phyloP scores from a whole-genome alignment of 2,113 vertebrate genomes.

The Pterocles gutturalis region DNA sequence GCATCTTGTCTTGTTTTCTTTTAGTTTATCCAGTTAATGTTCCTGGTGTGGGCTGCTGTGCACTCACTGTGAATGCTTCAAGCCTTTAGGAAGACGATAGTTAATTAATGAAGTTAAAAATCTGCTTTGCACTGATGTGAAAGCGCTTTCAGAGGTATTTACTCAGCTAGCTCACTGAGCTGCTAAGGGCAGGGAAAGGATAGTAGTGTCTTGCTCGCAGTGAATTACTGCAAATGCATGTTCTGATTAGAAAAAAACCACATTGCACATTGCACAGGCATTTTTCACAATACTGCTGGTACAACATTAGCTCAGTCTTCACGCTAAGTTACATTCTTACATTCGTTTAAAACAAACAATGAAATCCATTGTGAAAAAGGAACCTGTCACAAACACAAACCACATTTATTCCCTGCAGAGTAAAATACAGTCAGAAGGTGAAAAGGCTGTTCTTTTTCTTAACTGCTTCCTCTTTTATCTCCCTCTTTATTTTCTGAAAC shows the following conservation, averaged over 20 bases:
- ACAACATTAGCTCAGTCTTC: background rate
- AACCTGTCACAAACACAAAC: background rate
- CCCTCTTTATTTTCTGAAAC: background rate
- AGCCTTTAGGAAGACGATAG: conserved; percentile 28
- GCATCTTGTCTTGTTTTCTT: conserved; percentile 33
- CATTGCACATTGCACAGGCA: background rate
- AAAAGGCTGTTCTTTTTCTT: background rate
- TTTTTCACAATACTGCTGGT: conserved; percentile 3
- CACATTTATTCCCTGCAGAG: conserved; percentile 25
- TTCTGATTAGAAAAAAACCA: background rate
- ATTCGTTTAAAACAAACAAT: background rate
- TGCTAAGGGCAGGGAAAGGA: background rate
- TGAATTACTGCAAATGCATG: background rate
- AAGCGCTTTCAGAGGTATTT: background rate
- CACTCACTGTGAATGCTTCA: conserved; percentile 16
- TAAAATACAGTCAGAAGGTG: conserved; percentile 5
- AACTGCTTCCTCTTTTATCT: background rate
- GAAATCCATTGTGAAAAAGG: conserved; percentile 9
- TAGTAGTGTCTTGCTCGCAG: background rate
- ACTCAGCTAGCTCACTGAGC: background rate
- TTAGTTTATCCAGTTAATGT: conserved; percentile 15
- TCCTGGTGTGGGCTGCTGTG: background rate
- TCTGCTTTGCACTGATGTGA: background rate
- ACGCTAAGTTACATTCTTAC: background rate
- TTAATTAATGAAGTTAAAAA: conserved; percentile 56